These are phyloP conservation scores for Drosophila vallismaia DNA, from an alignment of 2,888 invertebrate genomes.

Conservation along the genomic window DNA sequence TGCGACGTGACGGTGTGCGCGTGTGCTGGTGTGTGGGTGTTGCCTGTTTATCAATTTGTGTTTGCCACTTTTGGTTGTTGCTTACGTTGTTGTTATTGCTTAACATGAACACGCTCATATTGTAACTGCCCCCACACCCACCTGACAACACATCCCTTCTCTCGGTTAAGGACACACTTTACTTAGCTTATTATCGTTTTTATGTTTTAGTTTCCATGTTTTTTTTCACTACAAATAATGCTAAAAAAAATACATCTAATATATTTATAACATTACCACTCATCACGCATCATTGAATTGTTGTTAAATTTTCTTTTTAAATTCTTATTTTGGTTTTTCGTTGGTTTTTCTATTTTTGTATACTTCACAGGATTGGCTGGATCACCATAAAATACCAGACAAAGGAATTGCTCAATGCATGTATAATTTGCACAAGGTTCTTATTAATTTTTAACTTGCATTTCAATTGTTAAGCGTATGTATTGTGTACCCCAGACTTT, in stretches of 20 bases:
- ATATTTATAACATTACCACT: conserved; percentile 49
- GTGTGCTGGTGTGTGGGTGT: conserved; percentile 16
- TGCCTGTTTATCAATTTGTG: conserved; percentile 60
- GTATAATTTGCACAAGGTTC: conserved; percentile 84
- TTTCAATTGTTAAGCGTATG: conserved; percentile 46
- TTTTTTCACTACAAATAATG: conserved; percentile 9
- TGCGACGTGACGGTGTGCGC: conserved; percentile 4
- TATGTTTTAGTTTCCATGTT: too few species aligned
- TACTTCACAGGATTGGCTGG: conserved; percentile 84
- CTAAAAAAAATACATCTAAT: conserved; percentile 7
- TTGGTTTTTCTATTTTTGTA: conserved; percentile 50
- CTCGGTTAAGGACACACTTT: conserved; percentile 21
- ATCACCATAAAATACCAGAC: conserved; percentile 83
- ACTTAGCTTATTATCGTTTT: conserved; percentile 16
- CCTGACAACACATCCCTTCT: conserved; percentile 1
- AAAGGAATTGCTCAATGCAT: conserved; percentile 84
- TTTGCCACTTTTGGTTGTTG: conserved; percentile 35
- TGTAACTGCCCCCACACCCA: conserved; percentile 9
- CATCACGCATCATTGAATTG: conserved; percentile 68
- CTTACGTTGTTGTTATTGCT: conserved; percentile 24
- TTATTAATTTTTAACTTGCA: conserved; percentile 55
- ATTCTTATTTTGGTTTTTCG: conserved; percentile 29
- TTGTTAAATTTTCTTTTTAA: conserved; percentile 38
- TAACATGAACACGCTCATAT: conserved; percentile 13
- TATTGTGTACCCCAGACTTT: conserved; percentile 5